phyloP scores from a whole-genome alignment of 2,113 vertebrate species.

The Microcebus murinus region DNA sequence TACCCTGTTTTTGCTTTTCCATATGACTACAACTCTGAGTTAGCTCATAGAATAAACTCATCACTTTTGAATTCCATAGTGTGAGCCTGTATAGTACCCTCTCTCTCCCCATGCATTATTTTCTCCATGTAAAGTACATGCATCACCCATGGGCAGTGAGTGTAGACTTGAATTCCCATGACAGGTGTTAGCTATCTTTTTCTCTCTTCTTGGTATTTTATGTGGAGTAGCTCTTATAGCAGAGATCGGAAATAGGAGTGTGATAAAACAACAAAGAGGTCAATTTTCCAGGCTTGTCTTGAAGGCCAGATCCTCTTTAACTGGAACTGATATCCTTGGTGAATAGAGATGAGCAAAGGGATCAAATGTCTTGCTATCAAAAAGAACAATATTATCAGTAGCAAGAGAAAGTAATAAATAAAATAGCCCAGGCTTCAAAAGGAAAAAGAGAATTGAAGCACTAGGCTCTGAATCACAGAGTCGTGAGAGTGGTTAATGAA shows the following conservation, averaged over 20 bases:
- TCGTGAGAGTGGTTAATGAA: not conserved
- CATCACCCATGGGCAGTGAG: not conserved
- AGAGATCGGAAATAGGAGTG: not conserved
- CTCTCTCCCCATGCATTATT: not conserved
- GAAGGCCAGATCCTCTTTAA: not conserved
- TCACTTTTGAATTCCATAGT: not conserved
- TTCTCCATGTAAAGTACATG: accelerated
- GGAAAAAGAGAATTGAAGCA: not conserved
- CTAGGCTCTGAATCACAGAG: not conserved
- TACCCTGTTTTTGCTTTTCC: not conserved
- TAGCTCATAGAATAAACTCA: not conserved
- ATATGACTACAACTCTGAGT: not conserved
- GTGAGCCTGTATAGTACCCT: accelerated
- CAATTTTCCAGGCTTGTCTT: not conserved
- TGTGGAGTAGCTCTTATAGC: not conserved
- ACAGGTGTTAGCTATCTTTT: not conserved
- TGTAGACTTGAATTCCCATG: not conserved
- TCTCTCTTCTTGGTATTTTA: not conserved
- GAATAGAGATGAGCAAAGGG: not conserved
- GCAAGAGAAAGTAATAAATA: not conserved
- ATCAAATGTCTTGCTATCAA: not conserved
- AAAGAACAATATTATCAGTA: not conserved
- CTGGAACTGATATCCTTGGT: not conserved
- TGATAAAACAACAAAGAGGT: not conserved
- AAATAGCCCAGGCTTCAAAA: not conserved